Evolutionary conservation across 2,113 vertebrate genomes (phyloP).

Genomic region (Raja brachyura): DNA sequence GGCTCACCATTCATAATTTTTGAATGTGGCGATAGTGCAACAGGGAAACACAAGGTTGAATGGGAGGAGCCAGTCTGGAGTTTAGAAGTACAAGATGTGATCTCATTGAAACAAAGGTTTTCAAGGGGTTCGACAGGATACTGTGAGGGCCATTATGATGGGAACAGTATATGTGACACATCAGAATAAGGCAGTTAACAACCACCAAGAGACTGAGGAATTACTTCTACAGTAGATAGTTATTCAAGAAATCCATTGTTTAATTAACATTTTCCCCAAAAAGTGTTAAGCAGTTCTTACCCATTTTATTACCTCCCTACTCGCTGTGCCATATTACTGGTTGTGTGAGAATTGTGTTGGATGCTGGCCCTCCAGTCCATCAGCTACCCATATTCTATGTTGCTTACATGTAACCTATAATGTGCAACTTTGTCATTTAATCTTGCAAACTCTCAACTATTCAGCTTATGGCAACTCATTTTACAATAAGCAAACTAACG

Average conservation of each 20-base stretch:
- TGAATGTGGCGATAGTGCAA: no score
- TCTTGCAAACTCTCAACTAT: not conserved
- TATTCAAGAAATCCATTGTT: not conserved
- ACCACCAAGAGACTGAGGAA: no score
- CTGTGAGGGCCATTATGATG: no score
- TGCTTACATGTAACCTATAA: not conserved
- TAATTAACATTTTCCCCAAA: not conserved
- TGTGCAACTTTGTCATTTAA: not conserved
- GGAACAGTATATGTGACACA: no score
- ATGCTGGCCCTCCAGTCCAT: not conserved
- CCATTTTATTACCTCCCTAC: not conserved
- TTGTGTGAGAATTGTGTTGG: not conserved
- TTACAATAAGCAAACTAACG: not conserved
- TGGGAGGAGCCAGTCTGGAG: no score
- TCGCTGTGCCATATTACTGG: not conserved
- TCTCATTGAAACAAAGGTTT: no score
- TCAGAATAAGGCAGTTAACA: no score
- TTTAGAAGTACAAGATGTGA: no score
- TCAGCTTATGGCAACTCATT: not conserved
- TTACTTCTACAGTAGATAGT: not conserved
- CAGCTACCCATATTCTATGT: not conserved
- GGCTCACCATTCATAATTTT: no score
- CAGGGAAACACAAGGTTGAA: no score
- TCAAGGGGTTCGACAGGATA: no score
- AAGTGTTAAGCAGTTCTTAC: not conserved